Base-by-base conservation (phyloP, 2,113 vertebrate genomes). In the Condylura cristata region DNA sequence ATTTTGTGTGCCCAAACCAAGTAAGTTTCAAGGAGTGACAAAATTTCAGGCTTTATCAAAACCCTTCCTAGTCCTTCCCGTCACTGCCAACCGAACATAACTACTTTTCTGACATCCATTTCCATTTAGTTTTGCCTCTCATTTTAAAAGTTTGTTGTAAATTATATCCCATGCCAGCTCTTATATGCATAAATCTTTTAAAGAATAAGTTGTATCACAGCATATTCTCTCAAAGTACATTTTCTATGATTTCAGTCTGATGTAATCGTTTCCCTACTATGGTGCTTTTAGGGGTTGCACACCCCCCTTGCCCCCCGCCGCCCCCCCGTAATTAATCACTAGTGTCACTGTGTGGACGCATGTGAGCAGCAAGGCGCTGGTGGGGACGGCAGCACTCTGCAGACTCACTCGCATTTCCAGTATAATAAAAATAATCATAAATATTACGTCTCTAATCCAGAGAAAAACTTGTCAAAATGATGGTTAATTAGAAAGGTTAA, bases 401-500 rank as follows among this genome's bases (percentile, higher is more conserved):
- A 85, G 68, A 63, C 1, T 2, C 4, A 16, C 39, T n/a, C n/a
- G n/a, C 51, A 13, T 48, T 41, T 63, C 82, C 30, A 30, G 86
- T 80, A 34, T 61, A 32, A 93, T 90, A 75, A 68, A 91, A 60
- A n/a, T 84, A 82, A 92, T 41, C 81, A 58, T 1, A 68, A 86
- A 66, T 58, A 76, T 26, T 76, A 12, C 6, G 68, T 81, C 86
- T 87, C n/a, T 46, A 53, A 82, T 58, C 61, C 80, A 53, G 87
- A 58, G 37, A 90, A 65, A 89, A 0, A 83, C 28, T 90, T 95
- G 95, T 93, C 86, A 87, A 79, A 79, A 70, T 95, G 86, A 70
- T 96, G 72, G 82, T 72, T 98, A 95, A 96, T 97, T 97, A 98
- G 71, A 13, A 79, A 56, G 30, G 61, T 96, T 98, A 97, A 96